A percentile compares a stretch with the other conserved stretches of the same genome.
These are phyloP conservation scores for Tetragnatha versicolor DNA, from an alignment of 1,140 invertebrate genomes.

Conservation along the genomic window DNA sequence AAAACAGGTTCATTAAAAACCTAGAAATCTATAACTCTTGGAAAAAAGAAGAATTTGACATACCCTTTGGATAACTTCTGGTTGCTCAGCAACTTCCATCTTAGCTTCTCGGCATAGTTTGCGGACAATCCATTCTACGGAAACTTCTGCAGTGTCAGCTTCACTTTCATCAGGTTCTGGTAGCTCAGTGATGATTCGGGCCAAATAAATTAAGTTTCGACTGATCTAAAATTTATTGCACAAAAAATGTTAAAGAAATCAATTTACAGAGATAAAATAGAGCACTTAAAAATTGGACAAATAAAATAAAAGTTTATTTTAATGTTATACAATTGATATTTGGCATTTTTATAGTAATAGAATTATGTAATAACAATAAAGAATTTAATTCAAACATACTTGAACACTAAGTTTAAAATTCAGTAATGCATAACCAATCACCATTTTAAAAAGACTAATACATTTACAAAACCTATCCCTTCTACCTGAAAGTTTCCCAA, in stretches of 20 bases:
- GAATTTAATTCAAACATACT: not conserved
- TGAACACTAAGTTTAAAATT: not conserved
- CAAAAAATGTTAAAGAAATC: too few relatives aligned
- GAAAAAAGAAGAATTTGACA: too few relatives aligned
- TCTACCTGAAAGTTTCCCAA: too few relatives aligned
- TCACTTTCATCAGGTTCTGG: constrained; percentile 60
- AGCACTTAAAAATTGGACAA: not conserved
- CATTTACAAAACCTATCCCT: too few relatives aligned
- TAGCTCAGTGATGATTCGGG: constrained; percentile 70
- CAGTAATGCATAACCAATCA: too few relatives aligned
- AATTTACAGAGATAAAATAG: not conserved
- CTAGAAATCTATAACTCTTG: too few relatives aligned
- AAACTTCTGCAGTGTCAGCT: constrained; percentile 58
- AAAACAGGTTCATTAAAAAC: too few relatives aligned
- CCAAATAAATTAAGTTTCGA: constrained; percentile 77
- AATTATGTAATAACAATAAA: too few relatives aligned
- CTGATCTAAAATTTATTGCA: constrained; percentile 62
- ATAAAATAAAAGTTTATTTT: not conserved
- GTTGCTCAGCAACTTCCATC: constrained; percentile 72
- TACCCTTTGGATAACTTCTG: constrained; percentile 67
- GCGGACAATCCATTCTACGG: constrained; percentile 72
- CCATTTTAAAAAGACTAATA: too few relatives aligned
- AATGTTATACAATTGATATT: too few relatives aligned
- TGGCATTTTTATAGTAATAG: too few relatives aligned
- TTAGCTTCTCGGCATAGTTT: constrained; percentile 75